Conservation (phyloP, 2,797 vertebrate genomes). For the Phataginus tetradactyla region DNA sequence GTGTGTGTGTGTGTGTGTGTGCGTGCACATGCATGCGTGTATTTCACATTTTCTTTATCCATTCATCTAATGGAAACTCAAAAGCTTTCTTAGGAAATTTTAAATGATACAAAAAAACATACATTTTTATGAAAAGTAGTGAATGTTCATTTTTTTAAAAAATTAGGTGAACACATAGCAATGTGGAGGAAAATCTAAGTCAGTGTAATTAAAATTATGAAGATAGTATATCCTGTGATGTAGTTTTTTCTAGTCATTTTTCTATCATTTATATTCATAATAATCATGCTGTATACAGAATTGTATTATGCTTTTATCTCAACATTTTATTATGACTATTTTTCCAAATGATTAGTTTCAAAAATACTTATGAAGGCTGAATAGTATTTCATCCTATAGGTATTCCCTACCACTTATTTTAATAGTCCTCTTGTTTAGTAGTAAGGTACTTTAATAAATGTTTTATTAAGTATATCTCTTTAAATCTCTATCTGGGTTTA, state of each 20-base stretch:
- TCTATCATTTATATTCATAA: not conserved
- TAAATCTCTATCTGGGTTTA: not conserved
- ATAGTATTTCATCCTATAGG: not conserved
- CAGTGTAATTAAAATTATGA: not conserved
- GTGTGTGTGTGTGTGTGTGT: not conserved
- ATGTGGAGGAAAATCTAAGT: not conserved
- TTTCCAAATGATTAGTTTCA: slow-evolving; percentile 9
- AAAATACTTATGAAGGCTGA: not conserved
- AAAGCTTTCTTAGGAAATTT: not conserved
- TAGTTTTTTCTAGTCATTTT: not conserved
- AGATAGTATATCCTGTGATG: not conserved
- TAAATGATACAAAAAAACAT: not conserved
- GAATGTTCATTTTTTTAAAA: not conserved
- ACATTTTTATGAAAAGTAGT: not conserved
- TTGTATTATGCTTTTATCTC: not conserved
- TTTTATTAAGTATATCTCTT: not conserved
- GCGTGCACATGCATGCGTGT: not conserved
- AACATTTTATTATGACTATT: slow-evolving; percentile 15
- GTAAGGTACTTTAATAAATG: not conserved
- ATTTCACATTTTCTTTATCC: not conserved
- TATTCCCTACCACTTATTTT: not conserved
- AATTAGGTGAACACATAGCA: not conserved
- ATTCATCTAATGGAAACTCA: not conserved
- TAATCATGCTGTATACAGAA: not conserved
- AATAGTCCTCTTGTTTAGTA: not conserved